These are phyloP conservation scores for Rambutsinella grinnellia DNA, from an alignment of 2,888 invertebrate species.

Conservation along the genomic window DNA sequence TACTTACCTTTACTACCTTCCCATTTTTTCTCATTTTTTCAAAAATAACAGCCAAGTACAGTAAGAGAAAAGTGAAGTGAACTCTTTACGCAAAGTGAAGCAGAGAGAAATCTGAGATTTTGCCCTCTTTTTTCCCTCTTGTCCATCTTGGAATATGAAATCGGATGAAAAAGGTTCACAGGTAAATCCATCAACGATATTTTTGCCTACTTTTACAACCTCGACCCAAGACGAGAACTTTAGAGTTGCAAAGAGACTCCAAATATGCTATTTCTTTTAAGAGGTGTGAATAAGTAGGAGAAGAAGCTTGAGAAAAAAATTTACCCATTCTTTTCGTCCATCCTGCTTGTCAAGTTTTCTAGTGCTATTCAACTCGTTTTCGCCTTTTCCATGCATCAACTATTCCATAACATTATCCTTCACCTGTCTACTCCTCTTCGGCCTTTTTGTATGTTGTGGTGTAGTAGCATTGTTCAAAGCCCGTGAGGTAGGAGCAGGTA, in stretches of 20 bases:
- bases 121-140: conserved; percentile 27
- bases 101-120: conserved; percentile 8
- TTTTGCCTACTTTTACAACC: background rate
- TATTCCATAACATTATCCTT: background rate
- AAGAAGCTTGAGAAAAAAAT: conserved; percentile 12
- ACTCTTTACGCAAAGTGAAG: background rate
- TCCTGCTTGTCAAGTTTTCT: conserved; percentile 16
- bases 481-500: background rate
- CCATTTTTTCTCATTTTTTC: conserved; percentile 1
- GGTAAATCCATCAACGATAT: background rate
- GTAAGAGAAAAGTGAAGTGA: background rate
- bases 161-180: background rate
- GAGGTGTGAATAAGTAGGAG: background rate
- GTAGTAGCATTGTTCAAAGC: background rate
- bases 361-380: background rate
- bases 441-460: conserved; percentile 1
- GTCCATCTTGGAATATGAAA: conserved; percentile 20
- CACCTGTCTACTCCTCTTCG: conserved; percentile 11
- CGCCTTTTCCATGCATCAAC: conserved; percentile 5
- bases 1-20: conserved; percentile 51
- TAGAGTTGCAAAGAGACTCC: background rate
- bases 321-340: conserved; percentile 3
- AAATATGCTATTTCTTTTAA: background rate
- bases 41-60: background rate
- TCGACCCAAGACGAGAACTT: background rate